phyloP scores from a whole-genome alignment of 2,888 invertebrate species.

The Poecilobothrus nobilitatus region DNA sequence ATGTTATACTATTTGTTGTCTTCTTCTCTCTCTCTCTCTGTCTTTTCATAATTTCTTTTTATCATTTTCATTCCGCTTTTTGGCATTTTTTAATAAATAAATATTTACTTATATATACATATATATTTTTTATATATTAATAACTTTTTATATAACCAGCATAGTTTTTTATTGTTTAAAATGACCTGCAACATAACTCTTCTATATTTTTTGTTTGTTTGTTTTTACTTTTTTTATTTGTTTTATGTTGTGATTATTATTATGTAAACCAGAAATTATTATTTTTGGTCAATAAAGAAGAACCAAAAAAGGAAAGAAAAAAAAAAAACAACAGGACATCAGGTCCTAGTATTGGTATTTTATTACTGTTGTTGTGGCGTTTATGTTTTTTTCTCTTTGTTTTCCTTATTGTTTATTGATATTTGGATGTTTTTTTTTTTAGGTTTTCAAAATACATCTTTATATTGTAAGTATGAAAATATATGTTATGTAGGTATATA shows the following conservation, averaged over 20 bases:
- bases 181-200: neutral
- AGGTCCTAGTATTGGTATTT: neutral
- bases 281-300: neutral
- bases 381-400: neutral
- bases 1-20: too few species aligned
- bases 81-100: too few species aligned
- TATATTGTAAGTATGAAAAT: too few species aligned
- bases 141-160: too few species aligned
- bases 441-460: too few species aligned
- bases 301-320: neutral
- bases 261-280: constrained; percentile 1
- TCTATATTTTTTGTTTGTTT: neutral
- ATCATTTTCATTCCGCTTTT: too few species aligned
- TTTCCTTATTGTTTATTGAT: neutral
- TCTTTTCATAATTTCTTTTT: too few species aligned
- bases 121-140: too few species aligned
- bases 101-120: too few species aligned
- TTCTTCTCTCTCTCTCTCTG: too few species aligned
- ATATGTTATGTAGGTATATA: too few species aligned
- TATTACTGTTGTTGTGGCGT: neutral
- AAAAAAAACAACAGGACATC: neutral
- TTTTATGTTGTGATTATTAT: constrained; percentile 1
- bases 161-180: neutral
- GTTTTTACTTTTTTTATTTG: neutral
- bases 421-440: neutral